Evolutionary conservation across 2,888 invertebrate genomes (phyloP).

Genomic region (Ernsta delagoae): DNA sequence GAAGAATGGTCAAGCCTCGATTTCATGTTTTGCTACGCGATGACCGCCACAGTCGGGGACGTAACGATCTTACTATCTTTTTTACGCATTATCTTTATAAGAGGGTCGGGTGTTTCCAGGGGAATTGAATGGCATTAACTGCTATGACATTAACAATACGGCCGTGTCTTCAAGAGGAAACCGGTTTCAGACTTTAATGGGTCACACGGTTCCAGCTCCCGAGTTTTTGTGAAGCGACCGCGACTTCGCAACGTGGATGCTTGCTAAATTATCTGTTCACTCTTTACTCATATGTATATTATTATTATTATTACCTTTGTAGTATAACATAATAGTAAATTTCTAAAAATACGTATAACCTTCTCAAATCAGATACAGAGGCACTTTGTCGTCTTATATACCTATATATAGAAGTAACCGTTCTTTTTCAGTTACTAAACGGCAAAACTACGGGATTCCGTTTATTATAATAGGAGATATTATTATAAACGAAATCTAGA

Average conservation of each 20-base stretch:
- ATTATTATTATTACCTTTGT: no score
- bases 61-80: conserved; percentile 74
- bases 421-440: no score
- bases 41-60: conserved; percentile 67
- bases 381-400: no score
- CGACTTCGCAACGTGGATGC: conserved; percentile 46
- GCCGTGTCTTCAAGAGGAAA: conserved; percentile 78
- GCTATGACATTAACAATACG: conserved; percentile 77
- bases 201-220: conserved; percentile 82
- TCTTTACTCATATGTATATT: background rate
- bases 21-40: conserved; percentile 69
- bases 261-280: conserved; percentile 35
- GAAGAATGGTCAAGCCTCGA: conserved; percentile 75
- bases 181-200: conserved; percentile 82
- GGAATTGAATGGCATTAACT: conserved; percentile 79
- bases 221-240: conserved; percentile 70
- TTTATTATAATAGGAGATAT: no score
- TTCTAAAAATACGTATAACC: background rate
- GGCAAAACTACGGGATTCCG: no score
- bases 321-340: no score
- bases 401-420: no score
- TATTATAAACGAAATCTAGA: no score
- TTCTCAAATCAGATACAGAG: no score
- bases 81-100: conserved; percentile 77
- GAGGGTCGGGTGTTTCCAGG: conserved; percentile 76